These are phyloP conservation scores for Gonatopus flavifemur DNA, from an alignment of 1,140 invertebrate genomes.

Conservation along the genomic window DNA sequence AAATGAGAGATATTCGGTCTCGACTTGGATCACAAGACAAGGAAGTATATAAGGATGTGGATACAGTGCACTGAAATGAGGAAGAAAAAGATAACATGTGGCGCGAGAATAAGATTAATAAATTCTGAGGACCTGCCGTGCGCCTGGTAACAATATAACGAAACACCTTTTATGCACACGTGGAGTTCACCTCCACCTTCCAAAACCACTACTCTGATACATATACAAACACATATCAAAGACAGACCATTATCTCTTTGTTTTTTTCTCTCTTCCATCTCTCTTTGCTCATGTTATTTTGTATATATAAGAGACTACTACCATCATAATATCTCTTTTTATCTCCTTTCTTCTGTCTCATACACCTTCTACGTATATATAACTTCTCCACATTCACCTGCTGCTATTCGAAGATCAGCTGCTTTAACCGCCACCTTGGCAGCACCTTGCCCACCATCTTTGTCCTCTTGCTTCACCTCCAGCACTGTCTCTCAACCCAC, in stretches of 20 bases:
- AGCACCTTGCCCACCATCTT: slow-evolving; percentile 44
- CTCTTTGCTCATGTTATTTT: background rate
- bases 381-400: slow-evolving; percentile 52
- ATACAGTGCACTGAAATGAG: background rate
- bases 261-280: background rate
- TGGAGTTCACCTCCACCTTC: slow-evolving; percentile 42
- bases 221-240: no score
- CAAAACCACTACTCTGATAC: slow-evolving; percentile 20
- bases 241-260: slow-evolving; percentile 19
- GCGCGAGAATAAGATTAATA: slow-evolving; percentile 29
- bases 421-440: slow-evolving; percentile 52
- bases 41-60: no score
- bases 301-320: no score
- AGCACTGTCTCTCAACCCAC: background rate
- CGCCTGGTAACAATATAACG: slow-evolving; percentile 45
- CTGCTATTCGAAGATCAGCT: slow-evolving; percentile 54
- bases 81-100: no score
- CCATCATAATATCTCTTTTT: background rate
- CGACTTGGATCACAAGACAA: no score
- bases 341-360: slow-evolving; percentile 17
- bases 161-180: slow-evolving; percentile 50
- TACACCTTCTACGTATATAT: slow-evolving; percentile 16
- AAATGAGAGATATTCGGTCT: no score
- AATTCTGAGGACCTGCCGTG: slow-evolving; percentile 26
- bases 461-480: slow-evolving; percentile 15